phyloP scores from a whole-genome alignment of 2,797 vertebrate genomes.

The Gymnocypris eckloni region DNA sequence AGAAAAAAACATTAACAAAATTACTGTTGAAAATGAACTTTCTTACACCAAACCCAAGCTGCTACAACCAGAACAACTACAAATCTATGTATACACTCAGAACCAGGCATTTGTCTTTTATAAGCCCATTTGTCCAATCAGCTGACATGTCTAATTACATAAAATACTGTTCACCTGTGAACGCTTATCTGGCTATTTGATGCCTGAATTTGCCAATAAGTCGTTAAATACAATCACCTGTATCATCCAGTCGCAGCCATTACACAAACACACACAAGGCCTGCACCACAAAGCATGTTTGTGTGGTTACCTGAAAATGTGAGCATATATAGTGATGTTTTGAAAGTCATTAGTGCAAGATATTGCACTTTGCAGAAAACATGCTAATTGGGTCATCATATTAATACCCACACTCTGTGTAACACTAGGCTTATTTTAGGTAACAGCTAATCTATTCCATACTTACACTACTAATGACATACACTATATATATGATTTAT shows the following conservation, averaged over 20 bases:
- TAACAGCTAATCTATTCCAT: background rate
- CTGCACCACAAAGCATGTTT: background rate
- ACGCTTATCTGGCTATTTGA: background rate
- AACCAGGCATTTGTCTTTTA: conserved; percentile 1
- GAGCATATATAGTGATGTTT: background rate
- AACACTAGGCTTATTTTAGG: background rate
- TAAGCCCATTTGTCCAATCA: background rate
- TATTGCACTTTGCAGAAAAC: background rate
- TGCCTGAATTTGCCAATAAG: background rate
- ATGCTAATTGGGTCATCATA: background rate
- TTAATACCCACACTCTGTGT: no score
- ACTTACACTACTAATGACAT: background rate
- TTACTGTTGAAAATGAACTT: rapidly evolving
- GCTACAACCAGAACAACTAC: background rate
- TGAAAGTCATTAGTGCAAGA: background rate
- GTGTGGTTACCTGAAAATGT: background rate
- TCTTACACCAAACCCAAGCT: background rate
- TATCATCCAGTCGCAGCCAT: background rate
- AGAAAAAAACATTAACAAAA: background rate
- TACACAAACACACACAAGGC: background rate
- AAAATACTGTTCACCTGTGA: background rate
- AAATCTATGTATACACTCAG: background rate
- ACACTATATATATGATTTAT: background rate
- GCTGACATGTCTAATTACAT: background rate
- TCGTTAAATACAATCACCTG: background rate